A percentile compares a stretch with the other conserved stretches of the same genome.
These are phyloP conservation scores for Drosophila sproati DNA, from an alignment of 1,140 invertebrate genomes.

Conservation along the genomic window DNA sequence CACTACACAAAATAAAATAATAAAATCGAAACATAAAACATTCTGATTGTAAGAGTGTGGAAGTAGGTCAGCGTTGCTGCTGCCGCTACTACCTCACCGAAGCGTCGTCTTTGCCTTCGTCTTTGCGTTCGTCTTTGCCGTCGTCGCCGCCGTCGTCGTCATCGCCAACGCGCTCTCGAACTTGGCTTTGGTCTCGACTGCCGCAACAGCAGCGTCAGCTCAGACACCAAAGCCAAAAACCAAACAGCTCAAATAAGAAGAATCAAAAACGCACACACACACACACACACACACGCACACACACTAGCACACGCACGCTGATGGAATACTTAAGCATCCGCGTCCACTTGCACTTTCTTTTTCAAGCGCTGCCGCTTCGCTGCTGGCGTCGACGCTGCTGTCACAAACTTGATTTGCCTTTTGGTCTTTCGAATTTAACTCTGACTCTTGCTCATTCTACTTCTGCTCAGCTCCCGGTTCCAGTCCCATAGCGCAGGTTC, in stretches of 20 bases:
- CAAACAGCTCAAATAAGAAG: constrained; percentile 47
- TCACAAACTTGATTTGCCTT: constrained; percentile 56
- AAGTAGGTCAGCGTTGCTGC: constrained; percentile 74
- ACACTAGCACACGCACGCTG: constrained; percentile 43
- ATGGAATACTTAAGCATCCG: constrained; percentile 84
- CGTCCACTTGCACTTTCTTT: constrained; percentile 85
- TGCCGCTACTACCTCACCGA: constrained; percentile 9
- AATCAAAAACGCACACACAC: constrained; percentile 34
- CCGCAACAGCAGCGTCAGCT: constrained; percentile 37
- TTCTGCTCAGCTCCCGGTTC: constrained; percentile 52
- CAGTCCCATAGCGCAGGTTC: constrained; percentile 52
- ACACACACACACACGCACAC: constrained; percentile 19
- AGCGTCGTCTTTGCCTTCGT: constrained; percentile 14
- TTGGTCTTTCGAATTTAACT: not conserved
- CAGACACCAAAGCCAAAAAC: constrained; percentile 53
- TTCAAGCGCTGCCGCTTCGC: constrained; percentile 58
- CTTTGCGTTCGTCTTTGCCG: not conserved
- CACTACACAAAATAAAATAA: constrained; percentile 80
- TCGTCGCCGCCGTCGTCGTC: constrained; percentile 40
- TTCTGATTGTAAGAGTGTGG: constrained; percentile 81
- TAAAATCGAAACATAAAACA: constrained; percentile 84
- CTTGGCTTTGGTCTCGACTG: constrained; percentile 66
- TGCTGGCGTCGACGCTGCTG: constrained; percentile 18
- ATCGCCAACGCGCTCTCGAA: constrained; percentile 65
- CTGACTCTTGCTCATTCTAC: constrained; percentile 67